Evolutionary conservation across 2,888 invertebrate species (phyloP).

Genomic region (Oscheius sp.): DNA sequence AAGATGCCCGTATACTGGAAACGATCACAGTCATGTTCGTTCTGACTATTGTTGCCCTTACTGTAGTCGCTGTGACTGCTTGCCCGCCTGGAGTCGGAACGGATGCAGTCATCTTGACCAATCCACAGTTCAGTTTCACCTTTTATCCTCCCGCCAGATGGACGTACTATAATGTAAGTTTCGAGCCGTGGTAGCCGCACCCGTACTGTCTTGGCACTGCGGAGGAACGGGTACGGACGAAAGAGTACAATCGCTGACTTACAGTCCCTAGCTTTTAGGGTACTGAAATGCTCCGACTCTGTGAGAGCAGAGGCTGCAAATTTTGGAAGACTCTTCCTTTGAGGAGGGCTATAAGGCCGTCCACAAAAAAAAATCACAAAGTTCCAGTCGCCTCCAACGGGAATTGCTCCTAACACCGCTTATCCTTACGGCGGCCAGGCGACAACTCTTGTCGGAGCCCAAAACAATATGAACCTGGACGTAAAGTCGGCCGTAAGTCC

Average conservation of each 20-base stretch:
- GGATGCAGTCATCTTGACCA: slow-evolving; percentile 63
- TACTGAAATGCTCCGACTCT: too few relatives aligned
- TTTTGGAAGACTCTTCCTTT: too few relatives aligned
- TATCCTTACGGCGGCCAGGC: slow-evolving; percentile 26
- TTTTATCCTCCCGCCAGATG: slow-evolving; percentile 39
- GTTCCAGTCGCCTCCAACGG: slow-evolving; percentile 29
- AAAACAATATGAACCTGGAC: slow-evolving; percentile 30
- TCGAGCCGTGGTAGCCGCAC: too few relatives aligned
- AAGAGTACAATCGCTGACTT: too few relatives aligned
- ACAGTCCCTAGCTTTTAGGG: too few relatives aligned
- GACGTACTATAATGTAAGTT: slow-evolving; percentile 26
- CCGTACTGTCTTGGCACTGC: too few relatives aligned
- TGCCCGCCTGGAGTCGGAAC: slow-evolving; percentile 22
- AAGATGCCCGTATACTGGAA: background rate
- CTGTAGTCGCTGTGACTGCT: background rate
- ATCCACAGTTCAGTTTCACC: slow-evolving; percentile 61
- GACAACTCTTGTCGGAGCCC: slow-evolving; percentile 11
- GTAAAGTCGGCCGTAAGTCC: slow-evolving; percentile 17
- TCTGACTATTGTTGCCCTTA: slow-evolving; percentile 2
- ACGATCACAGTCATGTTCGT: background rate
- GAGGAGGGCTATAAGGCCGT: too few relatives aligned
- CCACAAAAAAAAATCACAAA: background rate
- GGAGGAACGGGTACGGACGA: too few relatives aligned
- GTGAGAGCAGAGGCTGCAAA: too few relatives aligned
- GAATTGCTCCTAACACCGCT: slow-evolving; percentile 23